Base-by-base conservation (phyloP, 2,797 vertebrate species). In the Gouania willdenowi region DNA sequence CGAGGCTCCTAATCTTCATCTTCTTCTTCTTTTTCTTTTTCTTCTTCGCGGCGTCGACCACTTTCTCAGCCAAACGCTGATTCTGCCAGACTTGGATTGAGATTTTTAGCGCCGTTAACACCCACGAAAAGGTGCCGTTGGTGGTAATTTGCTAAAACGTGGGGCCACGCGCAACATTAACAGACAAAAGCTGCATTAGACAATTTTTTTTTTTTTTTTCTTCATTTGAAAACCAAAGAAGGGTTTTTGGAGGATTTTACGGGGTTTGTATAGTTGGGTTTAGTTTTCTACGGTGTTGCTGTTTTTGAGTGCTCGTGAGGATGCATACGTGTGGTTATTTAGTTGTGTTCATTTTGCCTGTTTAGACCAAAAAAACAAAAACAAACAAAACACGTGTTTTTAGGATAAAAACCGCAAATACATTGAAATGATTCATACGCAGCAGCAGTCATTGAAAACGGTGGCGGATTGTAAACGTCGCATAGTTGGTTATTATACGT, bases 171-270 rank as follows among this genome's bases (percentile, higher is more conserved):
- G 55, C 59, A 63, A 64, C 49, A 66, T 45, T 57, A 64, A 45
- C 49, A 41, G 43, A 33, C 37, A 31, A 43, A 46, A 65, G 40
- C 35, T 75, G 37, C 60, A 44, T 49, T 48, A 66, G 63, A 74
- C 66, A 65, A 65, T 68, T 70, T 67, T 81, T 68, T 46, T 84
- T 81, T n/a, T n/a, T n/a, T n/a, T n/a, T n/a, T n/a, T n/a, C n/a
- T n/a, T n/a, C n/a, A n/a, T n/a, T 73, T 72, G 59, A 61, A 84
- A 85, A 86, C 86, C 86, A 88, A 89, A 89, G 86, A 88, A 71
- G 51, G 78, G 72, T 79, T 64, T 2, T 20, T 20, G n/a, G n/a
- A n/a, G n/a, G n/a, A n/a, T n/a, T n/a, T n/a, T n/a, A n/a, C n/a
- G n/a, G n/a, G n/a, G 67, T 69, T 40, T 53, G 37, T 48, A 56